phyloP scores from a whole-genome alignment of 2,888 invertebrate genomes.

The Plemyria rubiginata region DNA sequence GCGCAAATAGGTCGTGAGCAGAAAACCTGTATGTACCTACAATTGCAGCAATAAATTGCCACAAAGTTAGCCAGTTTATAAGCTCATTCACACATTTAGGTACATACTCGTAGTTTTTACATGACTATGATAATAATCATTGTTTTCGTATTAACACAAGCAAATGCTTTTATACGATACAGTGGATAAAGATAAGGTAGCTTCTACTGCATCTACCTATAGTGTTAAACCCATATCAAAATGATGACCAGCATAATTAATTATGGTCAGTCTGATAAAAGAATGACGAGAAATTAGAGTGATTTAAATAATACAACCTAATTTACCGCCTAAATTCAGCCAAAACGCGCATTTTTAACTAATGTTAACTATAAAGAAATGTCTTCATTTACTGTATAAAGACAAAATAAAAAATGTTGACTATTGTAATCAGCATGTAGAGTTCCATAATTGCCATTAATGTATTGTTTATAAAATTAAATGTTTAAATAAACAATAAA shows the following conservation, averaged over 20 bases:
- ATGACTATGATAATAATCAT: too few species aligned
- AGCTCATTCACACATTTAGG: too few species aligned
- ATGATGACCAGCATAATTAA: slow-evolving; percentile 1
- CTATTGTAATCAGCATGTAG: slow-evolving; percentile 38
- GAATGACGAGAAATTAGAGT: neutral
- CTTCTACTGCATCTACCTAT: neutral
- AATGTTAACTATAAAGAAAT: neutral
- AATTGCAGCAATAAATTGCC: too few species aligned
- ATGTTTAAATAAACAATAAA: slow-evolving; percentile 52
- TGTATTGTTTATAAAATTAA: slow-evolving; percentile 42
- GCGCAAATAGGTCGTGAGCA: too few species aligned
- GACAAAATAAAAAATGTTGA: slow-evolving; percentile 18
- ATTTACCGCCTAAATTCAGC: slow-evolving; percentile 13
- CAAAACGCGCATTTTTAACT: slow-evolving; percentile 16
- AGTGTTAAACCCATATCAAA: slow-evolving; percentile 18
- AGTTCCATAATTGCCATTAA: slow-evolving; percentile 50
- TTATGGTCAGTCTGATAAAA: neutral
- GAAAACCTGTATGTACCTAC: too few species aligned
- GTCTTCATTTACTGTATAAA: slow-evolving; percentile 5
- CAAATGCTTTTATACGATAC: slow-evolving; percentile 3
- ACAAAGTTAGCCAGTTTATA: too few species aligned
- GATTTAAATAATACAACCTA: neutral
- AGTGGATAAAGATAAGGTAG: neutral
- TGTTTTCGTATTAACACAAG: neutral
- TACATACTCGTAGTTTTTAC: too few species aligned